Evolutionary conservation across 2,797 vertebrate genomes (phyloP).

Genomic region (Spinus olivaceus): DNA sequence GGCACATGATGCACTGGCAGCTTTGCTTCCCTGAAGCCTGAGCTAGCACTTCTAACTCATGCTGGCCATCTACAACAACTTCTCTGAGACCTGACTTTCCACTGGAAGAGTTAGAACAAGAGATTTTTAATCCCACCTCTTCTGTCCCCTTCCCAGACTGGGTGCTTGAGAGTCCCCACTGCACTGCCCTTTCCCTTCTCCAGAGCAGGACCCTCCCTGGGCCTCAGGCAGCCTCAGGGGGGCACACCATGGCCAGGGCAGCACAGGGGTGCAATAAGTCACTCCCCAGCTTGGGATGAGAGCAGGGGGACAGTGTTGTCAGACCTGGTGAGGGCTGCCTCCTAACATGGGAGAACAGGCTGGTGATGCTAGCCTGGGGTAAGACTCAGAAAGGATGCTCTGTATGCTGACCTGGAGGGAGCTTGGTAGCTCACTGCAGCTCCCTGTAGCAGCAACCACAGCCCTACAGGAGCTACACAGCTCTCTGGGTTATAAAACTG

Average conservation of each 20-base stretch:
- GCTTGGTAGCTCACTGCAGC: background rate
- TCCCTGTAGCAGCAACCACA: background rate
- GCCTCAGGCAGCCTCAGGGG: background rate
- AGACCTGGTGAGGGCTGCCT: background rate
- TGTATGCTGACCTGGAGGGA: background rate
- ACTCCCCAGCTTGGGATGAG: background rate
- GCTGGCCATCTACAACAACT: background rate
- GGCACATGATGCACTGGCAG: background rate
- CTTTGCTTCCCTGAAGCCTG: background rate
- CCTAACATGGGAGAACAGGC: fast-evolving
- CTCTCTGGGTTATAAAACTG: background rate
- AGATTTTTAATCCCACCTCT: background rate
- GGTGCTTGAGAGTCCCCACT: background rate
- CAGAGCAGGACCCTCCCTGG: background rate
- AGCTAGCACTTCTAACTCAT: background rate
- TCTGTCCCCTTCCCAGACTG: background rate
- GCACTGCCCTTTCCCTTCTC: background rate
- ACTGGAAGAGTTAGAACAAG: background rate
- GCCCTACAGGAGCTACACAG: background rate
- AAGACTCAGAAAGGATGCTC: background rate
- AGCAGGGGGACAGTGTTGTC: background rate
- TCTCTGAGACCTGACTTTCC: background rate
- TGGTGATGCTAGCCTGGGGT: background rate
- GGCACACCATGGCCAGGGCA: background rate
- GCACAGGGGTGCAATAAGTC: background rate